Evolutionary conservation across 2,113 vertebrate genomes (phyloP).

Genomic region (Ailurus styani): DNA sequence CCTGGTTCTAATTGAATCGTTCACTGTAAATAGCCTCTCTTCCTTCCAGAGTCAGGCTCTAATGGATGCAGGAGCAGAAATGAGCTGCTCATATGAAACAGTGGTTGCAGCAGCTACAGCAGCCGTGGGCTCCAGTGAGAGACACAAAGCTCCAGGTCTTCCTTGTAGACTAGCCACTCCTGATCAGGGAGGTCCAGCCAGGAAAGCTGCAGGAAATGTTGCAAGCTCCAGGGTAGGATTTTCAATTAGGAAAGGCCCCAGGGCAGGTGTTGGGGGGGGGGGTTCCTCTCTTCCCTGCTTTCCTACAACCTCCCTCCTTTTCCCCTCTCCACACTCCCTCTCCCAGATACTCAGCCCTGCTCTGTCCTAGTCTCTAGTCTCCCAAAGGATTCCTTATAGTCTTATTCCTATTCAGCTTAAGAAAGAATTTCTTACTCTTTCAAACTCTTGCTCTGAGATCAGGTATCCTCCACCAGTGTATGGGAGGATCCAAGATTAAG

Average conservation of each 20-base stretch:
- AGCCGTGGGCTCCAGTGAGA: too few relatives aligned
- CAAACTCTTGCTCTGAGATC: not conserved
- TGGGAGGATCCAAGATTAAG: not conserved
- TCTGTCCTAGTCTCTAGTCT: not conserved
- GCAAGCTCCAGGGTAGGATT: slow-evolving; percentile 56
- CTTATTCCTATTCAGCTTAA: not conserved
- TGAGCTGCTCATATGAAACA: slow-evolving; percentile 87
- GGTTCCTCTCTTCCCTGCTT: slow-evolving; percentile 44
- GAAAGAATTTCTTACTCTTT: not conserved
- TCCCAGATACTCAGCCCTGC: too few relatives aligned
- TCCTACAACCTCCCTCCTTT: not conserved
- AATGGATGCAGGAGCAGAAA: slow-evolving; percentile 79
- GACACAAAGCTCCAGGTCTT: slow-evolving; percentile 53
- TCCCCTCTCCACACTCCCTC: not conserved
- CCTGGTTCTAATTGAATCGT: slow-evolving; percentile 81
- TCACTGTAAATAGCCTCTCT: slow-evolving; percentile 85
- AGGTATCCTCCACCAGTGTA: not conserved
- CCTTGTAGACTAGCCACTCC: slow-evolving; percentile 82
- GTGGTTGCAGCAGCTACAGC: slow-evolving; percentile 79
- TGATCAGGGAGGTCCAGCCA: slow-evolving; percentile 67
- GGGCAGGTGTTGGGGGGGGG: not conserved
- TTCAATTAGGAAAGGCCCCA: slow-evolving; percentile 53
- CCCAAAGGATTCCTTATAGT: not conserved
- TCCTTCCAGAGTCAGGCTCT: slow-evolving; percentile 82
- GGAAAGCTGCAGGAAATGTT: slow-evolving; percentile 75